Base-by-base conservation (phyloP, 2,797 vertebrate genomes). In the Tapirus indicus region DNA sequence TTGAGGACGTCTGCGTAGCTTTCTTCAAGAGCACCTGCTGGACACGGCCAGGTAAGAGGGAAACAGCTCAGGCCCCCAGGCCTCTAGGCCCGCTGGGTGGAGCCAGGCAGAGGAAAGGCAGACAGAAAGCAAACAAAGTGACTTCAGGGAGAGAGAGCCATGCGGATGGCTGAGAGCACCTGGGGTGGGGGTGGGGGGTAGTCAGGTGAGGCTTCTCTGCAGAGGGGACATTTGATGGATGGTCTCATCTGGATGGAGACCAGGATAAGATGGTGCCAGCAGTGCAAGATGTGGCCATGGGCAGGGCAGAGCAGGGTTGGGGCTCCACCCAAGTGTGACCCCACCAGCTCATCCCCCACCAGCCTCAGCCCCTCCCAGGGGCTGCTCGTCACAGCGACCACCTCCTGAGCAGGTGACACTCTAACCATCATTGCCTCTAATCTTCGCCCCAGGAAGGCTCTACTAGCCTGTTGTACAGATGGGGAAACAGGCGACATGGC, bases 11-110 rank as follows among this genome's bases (percentile, higher is more conserved):
- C 49, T 14, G 13, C 14, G 49, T 13, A 1, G 25, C 5, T 35
- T 17, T 64, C 2, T 6, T 8, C 6, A 6, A 17, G 35, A 79
- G 54, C 23, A 10, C 29, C 58, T 23, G 47, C 27, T 56, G 60
- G n/a, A 35, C 54, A 35, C 20, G 14, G 12, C 66, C 27, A 35
- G 62, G 64, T 23, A 21, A 32, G 1, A 10, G 13, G 20, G 47
- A 20, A 9, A n/a, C 1, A 14, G 52, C 25, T 41, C n/a, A 41
- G 23, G 71, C 52, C n/a, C 49, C 14, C 49, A 41, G 25, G 32
- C 18, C 25, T 38, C 47, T 0, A 58, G 77, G 52, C n/a, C 2
- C 0, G 4, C 14, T 2, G 20, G 13, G 23, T 1, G 17, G 29
- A 35, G 64, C 54, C 54, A 62, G 25, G 35, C 49, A 32, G 29